Conservation (phyloP, 1,140 invertebrate species). For the Leptinotarsa undecemlineata region DNA sequence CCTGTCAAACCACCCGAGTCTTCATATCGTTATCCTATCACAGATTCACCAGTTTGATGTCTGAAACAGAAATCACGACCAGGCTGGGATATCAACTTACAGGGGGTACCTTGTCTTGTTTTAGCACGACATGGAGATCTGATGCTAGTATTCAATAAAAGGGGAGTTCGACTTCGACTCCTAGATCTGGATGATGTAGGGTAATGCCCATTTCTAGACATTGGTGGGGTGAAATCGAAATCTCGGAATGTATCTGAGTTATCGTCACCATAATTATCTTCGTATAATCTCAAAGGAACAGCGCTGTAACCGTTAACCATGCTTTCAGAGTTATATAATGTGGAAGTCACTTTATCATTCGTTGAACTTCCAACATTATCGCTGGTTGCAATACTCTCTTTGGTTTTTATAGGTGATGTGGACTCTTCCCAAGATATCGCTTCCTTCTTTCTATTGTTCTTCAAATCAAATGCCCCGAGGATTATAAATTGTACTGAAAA, state of each 20-base stretch:
- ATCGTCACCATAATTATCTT: conserved; percentile 25
- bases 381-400: background rate
- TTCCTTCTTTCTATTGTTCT: conserved; percentile 11
- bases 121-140: conserved; percentile 44
- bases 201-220: conserved; percentile 44
- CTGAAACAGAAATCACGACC: conserved; percentile 50
- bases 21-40: conserved; percentile 35
- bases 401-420: background rate
- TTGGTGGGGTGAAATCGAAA: conserved; percentile 45
- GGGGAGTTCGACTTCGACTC: conserved; percentile 47
- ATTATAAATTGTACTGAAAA: conserved; percentile 37
- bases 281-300: background rate
- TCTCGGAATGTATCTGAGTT: conserved; percentile 38
- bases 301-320: background rate
- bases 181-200: conserved; percentile 32
- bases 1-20: background rate
- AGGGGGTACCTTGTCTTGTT: conserved; percentile 50
- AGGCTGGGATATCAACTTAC: conserved; percentile 43
- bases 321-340: background rate
- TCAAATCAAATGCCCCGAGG: conserved; percentile 18
- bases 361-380: background rate
- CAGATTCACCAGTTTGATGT: conserved; percentile 48
- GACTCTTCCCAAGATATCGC: conserved; percentile 26
- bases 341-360: background rate
- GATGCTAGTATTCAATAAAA: conserved; percentile 31